A percentile compares a stretch with the other conserved stretches of the same genome.
Conservation (phyloP, 2,888 invertebrate genomes). For the Aquatica leii region DNA sequence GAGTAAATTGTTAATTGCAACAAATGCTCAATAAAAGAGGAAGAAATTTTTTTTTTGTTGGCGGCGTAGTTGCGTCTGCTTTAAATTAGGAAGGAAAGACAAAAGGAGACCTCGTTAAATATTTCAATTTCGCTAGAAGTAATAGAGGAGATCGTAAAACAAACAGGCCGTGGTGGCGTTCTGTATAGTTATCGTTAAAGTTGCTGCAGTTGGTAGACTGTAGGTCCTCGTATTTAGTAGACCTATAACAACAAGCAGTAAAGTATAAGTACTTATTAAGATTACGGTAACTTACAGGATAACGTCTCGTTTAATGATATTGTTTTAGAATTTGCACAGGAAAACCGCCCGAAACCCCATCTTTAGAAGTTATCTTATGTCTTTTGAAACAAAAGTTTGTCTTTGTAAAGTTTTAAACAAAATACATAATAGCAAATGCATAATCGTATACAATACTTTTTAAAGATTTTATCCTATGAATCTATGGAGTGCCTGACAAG, state of each 20-base stretch:
- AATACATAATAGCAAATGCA: slow-evolving; percentile 7
- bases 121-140: slow-evolving; percentile 54
- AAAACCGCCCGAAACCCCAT: slow-evolving; percentile 20
- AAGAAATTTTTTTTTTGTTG: background rate
- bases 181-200: slow-evolving; percentile 46
- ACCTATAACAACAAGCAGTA: slow-evolving; percentile 37
- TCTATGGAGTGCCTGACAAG: slow-evolving; percentile 1
- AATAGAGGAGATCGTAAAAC: slow-evolving; percentile 51
- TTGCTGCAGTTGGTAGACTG: slow-evolving; percentile 33
- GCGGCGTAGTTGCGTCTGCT: background rate
- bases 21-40: background rate
- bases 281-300: slow-evolving; percentile 36
- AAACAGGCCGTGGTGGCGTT: slow-evolving; percentile 48
- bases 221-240: slow-evolving; percentile 30
- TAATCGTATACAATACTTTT: slow-evolving; percentile 7
- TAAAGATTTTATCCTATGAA: slow-evolving; percentile 13
- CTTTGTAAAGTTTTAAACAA: slow-evolving; percentile 15
- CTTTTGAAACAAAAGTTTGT: slow-evolving; percentile 6
- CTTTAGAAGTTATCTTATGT: slow-evolving; percentile 14
- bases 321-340: slow-evolving; percentile 32
- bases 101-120: slow-evolving; percentile 47
- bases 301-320: slow-evolving; percentile 34
- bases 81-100: slow-evolving; percentile 21
- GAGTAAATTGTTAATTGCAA: slow-evolving; percentile 6
- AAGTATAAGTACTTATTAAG: slow-evolving; percentile 38